These are phyloP conservation scores for Perca schrenkii DNA, from an alignment of 2,113 vertebrate species.

Conservation along the genomic window DNA sequence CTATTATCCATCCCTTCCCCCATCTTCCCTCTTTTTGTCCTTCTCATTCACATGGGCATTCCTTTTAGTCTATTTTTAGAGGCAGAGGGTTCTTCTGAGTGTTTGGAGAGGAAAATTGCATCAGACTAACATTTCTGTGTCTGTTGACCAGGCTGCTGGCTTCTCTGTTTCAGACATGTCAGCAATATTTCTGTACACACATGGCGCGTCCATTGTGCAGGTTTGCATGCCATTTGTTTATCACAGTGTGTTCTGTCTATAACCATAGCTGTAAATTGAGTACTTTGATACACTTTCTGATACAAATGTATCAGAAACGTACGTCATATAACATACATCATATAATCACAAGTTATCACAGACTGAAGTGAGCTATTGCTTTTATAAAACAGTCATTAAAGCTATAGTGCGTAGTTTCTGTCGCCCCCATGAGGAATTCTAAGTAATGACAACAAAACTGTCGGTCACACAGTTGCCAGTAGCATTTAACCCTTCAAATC, in stretches of 20 bases:
- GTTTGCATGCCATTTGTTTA: neutral
- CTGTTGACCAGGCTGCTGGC: constrained; percentile 3
- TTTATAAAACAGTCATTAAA: too few species aligned
- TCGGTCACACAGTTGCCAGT: too few species aligned
- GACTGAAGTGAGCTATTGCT: too few species aligned
- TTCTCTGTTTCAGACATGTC: neutral
- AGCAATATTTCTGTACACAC: neutral
- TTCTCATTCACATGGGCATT: constrained; percentile 43
- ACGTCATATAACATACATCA: too few species aligned
- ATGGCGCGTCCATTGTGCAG: neutral
- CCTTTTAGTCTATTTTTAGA: constrained; percentile 56
- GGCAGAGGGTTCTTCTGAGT: constrained; percentile 42
- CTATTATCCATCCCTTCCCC: neutral
- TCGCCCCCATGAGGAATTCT: too few species aligned
- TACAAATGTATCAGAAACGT: neutral
- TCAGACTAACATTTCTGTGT: constrained; percentile 14
- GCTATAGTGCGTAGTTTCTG: too few species aligned
- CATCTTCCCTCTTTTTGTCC: constrained; percentile 18
- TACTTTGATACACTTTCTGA: neutral
- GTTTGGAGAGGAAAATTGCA: constrained; percentile 36
- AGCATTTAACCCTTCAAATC: too few species aligned
- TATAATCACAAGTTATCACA: too few species aligned
- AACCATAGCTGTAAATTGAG: neutral
- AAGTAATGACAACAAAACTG: too few species aligned
- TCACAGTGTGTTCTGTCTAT: neutral